phyloP scores from a whole-genome alignment of 2,888 invertebrate species.

The Tortricodes alternella region DNA sequence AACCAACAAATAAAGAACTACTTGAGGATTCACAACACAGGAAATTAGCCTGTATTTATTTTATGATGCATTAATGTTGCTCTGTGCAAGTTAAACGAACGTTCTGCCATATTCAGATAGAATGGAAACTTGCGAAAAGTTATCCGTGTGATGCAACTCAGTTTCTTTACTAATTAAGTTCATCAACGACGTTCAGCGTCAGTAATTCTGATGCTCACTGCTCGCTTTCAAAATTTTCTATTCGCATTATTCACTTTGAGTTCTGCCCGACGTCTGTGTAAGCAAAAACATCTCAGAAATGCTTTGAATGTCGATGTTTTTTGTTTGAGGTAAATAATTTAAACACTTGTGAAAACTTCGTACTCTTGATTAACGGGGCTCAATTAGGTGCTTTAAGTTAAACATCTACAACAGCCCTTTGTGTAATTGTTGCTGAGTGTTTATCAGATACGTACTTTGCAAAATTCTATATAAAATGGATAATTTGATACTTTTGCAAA shows the following conservation, averaged over 20 bases:
- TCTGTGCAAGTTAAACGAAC: conserved; percentile 50
- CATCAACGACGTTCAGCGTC: conserved; percentile 74
- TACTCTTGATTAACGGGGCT: conserved; percentile 76
- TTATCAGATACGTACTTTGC: conserved; percentile 42
- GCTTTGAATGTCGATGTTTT: conserved; percentile 77
- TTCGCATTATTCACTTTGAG: conserved; percentile 69
- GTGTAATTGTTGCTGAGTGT: conserved; percentile 62
- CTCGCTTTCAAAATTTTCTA: conserved; percentile 72
- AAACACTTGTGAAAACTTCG: conserved; percentile 77
- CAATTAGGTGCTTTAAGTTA: conserved; percentile 73
- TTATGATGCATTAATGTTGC: conserved; percentile 60
- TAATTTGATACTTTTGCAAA: conserved; percentile 25
- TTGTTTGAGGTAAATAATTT: conserved; percentile 79
- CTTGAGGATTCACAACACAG: conserved; percentile 3
- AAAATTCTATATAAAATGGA: conserved; percentile 22
- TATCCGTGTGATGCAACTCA: conserved; percentile 59
- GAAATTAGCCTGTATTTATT: conserved; percentile 45
- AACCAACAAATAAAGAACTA: not conserved
- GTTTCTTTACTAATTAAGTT: conserved; percentile 76
- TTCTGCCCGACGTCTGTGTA: conserved; percentile 65
- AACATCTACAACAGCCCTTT: conserved; percentile 68
- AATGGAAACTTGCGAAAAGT: conserved; percentile 68
- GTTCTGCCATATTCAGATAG: conserved; percentile 47
- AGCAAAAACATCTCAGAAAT: conserved; percentile 73
- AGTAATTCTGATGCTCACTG: conserved; percentile 71